Evolutionary conservation across 2,113 vertebrate species (phyloP), one percentile per base, ranked within the genome.

Genomic region (Sinocyclocheilus grahami): DNA sequence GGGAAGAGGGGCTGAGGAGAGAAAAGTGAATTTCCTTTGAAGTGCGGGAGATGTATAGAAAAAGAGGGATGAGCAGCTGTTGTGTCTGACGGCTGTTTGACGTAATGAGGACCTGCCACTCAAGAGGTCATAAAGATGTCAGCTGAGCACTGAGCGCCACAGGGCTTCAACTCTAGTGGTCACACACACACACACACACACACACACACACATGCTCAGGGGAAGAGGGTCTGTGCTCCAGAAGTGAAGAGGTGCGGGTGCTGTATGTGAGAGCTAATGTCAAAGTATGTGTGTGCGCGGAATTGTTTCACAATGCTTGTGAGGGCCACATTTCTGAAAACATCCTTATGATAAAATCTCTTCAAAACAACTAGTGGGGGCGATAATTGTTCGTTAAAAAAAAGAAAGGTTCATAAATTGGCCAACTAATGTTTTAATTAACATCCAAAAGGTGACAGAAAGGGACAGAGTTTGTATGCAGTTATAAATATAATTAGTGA

Each of bases 71-170:
- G 74, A 92, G 88, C 89, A 93, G 94, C 90, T 93, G 92, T 86
- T 89, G 82, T 89, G 89, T 87, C 85, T 72, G 85, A 62, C 22
- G 8, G 58, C 58, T n/a, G 58, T 62, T n/a, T 62, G 58, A 88
- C 63, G 87, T 90, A 91, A 93, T 92, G 90, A 92, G 83, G 74
- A 89, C 84, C 85, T 86, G 92, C 92, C 90, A 91, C 90, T 92
- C 89, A 80, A 78, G 84, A 71, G 90, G 92, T 92, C 92, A 91
- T 91, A 91, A 92, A 93, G 90, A 90, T 92, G 88, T 91, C 90
- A 89, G 87, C 90, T 91, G 72, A 89, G 88, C 37, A 87, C 85
- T 83, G 89, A 88, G 88, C 11, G 86, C 86, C 87, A 88, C 82
- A 33, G 0, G 90, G 89, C 88, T 46, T 63, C 0, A 78, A 9